Evolutionary conservation across 2,888 invertebrate species (phyloP).

Genomic region (Hypercompe scribonia): DNA sequence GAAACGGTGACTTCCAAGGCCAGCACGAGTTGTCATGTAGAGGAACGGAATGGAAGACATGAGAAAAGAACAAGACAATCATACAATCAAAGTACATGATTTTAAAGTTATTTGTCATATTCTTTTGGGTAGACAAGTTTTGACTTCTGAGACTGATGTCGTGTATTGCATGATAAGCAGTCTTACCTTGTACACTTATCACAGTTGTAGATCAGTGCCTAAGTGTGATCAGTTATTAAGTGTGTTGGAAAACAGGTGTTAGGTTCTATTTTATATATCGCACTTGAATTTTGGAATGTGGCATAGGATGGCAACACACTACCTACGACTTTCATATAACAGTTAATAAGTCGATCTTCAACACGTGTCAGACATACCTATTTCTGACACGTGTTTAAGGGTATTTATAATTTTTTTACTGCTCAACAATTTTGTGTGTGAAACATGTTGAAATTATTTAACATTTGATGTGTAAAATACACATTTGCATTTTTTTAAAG

Average conservation of each 20-base stretch:
- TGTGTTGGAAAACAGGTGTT: conserved; percentile 12
- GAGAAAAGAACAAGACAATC: conserved; percentile 21
- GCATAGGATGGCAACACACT: too few species aligned
- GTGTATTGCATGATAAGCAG: conserved; percentile 19
- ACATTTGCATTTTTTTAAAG: not conserved
- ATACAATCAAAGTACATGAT: conserved; percentile 25
- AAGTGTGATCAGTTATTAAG: conserved; percentile 24
- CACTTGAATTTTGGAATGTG: not conserved
- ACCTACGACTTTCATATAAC: too few species aligned
- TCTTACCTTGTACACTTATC: conserved; percentile 22
- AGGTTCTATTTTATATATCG: not conserved
- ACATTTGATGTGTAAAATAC: too few species aligned
- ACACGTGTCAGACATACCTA: too few species aligned
- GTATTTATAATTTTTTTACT: not conserved
- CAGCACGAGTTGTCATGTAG: too few species aligned
- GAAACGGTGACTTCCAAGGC: too few species aligned
- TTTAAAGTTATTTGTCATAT: conserved; percentile 21
- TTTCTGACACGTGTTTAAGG: too few species aligned
- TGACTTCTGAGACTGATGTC: conserved; percentile 6
- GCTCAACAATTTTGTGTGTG: not conserved
- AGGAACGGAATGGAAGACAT: conserved; percentile 2
- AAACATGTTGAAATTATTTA: not conserved
- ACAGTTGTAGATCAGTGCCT: conserved; percentile 19
- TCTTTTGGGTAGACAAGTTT: conserved; percentile 5
- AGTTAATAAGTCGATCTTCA: too few species aligned